Base-by-base conservation (phyloP, 2,113 vertebrate species). In the Terrapene triunguis region DNA sequence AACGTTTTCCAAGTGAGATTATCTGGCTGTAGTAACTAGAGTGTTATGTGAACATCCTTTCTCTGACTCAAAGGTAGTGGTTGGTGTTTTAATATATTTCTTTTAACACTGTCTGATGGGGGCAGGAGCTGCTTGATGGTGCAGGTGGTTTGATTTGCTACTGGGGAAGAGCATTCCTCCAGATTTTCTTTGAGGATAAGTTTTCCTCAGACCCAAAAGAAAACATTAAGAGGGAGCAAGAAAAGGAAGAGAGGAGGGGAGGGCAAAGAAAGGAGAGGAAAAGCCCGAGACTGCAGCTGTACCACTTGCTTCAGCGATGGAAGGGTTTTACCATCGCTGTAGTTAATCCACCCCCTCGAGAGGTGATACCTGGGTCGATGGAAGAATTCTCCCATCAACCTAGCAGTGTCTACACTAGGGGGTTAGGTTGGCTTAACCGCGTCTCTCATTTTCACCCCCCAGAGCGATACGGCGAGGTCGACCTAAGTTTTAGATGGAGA, bases 81-180 rank as follows among this genome's bases (percentile, higher is more conserved):
- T 25, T 22, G 38, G 22, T 22, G 38, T 76, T 74, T 5, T 69
- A 35, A 19, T 1, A 42, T 32, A 29, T 29, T 85, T 82, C 82
- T 9, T 24, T 55, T 57, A 74, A 69, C 57, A 32, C 25, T 21
- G 7, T 10, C 57, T 80, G 79, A 80, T 24, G 12, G 38, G 38
- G 79, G 79, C 79, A 54, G 57, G 51, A 47, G 85, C 57, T 93
- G 91, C 51, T 86, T 22, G 32, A 5, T 55, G 48, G 42, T n/a
- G 65, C 29, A 22, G 79, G 16, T 55, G 82, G 78, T 65, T 92
- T 57, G 78, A 3, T 2, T 42, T 47, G 83, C 42, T 57, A 9
- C 6, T 0, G 79, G 50, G 69, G n/a, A 24, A 1, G 8, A 17
- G 3, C 29, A 8, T 3, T 51, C 59, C 57, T 69, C n/a, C 47